Conservation (phyloP, 2,113 vertebrate genomes). For the Nanorana parkeri region DNA sequence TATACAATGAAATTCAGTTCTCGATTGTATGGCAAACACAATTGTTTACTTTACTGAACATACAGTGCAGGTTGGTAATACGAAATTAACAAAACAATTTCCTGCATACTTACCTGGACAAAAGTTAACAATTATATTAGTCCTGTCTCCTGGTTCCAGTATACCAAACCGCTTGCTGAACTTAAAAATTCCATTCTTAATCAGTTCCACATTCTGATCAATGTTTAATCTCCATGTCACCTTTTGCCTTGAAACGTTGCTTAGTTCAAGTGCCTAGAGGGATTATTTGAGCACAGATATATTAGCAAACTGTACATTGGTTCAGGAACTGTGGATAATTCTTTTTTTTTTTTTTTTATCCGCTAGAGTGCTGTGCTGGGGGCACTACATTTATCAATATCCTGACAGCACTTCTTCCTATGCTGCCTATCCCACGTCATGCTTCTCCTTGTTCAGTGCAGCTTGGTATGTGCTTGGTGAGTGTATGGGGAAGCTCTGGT, state of each 20-base stretch:
- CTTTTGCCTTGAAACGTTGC: conserved; percentile 54
- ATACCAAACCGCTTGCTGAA: conserved; percentile 68
- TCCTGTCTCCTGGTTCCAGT: conserved; percentile 64
- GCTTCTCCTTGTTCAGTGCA: no score
- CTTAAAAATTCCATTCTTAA: conserved; percentile 64
- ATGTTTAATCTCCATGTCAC: conserved; percentile 76
- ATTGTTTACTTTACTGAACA: neutral
- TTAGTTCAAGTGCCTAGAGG: conserved; percentile 73
- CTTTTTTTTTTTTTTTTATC: no score
- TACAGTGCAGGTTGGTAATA: conserved; percentile 46
- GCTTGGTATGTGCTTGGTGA: no score
- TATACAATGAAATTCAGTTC: neutral
- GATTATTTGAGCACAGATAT: neutral
- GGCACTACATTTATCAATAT: no score
- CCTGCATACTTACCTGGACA: conserved; percentile 71
- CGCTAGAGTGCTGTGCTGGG: no score
- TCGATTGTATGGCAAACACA: neutral
- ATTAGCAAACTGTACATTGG: no score
- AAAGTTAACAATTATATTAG: conserved; percentile 71
- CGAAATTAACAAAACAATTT: neutral
- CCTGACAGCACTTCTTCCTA: no score
- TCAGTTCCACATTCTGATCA: conserved; percentile 28
- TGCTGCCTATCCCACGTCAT: no score
- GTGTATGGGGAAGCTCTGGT: no score
- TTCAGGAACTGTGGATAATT: no score